Evolutionary conservation across 2,888 invertebrate genomes (phyloP), one percentile per base, ranked within the genome.

Genomic region (Melangyna quadrimaculata): DNA sequence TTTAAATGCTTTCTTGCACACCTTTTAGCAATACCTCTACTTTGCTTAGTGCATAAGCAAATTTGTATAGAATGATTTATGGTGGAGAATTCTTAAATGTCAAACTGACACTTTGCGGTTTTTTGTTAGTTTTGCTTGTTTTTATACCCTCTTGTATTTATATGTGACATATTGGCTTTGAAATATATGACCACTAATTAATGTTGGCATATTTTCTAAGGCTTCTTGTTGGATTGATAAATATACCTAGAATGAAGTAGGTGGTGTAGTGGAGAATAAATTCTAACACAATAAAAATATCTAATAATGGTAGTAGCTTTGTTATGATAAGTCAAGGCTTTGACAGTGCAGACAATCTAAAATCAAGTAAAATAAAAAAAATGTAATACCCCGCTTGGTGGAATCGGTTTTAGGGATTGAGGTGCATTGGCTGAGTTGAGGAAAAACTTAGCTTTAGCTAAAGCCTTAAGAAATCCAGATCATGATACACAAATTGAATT

Each of bases 91-190:
- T 43, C 48, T 65, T 19, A 57, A 63, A 65, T 71, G 55, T 78
- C 82, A 78, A 70, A 73, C 72, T 77, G 82, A 82, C 82, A 78
- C 69, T 29, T 77, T 81, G 77, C 59, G 78, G 78, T 80, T 81
- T 73, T 65, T 35, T 43, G 27, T 22, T n/a, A 40, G 69, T 32
- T 74, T 51, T 67, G 53, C 61, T 73, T 51, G 29, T 59, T 12
- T 43, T n/a, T 17, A n/a, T 10, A 45, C 53, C 57, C 61, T 40
- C 40, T 61, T 32, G 37, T 45, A 45, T 45, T 2, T 65, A n/a
- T 48, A 53, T 59, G 67, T 72, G 78, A 73, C 78, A 78, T 78
- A 78, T 83, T 69, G 83, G 70, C 83, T 83, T 78, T 78, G 83
- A 83, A 74, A 78, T 65, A 78, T 74, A 45, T 63, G 70, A 78